phyloP scores from a whole-genome alignment of 2,797 vertebrate species.

The Alectoris magna region DNA sequence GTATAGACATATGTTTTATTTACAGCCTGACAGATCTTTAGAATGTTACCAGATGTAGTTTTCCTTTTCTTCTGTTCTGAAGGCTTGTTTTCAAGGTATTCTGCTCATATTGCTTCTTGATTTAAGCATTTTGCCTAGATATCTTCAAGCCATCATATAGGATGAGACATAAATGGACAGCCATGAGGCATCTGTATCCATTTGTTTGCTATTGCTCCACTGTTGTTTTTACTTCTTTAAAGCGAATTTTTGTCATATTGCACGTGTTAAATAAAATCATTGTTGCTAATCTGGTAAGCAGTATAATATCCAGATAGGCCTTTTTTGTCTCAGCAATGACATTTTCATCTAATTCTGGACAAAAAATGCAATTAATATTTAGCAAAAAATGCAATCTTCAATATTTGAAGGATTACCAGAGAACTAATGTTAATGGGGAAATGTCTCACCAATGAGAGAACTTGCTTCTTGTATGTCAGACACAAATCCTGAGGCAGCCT shows the following conservation, averaged over 20 bases:
- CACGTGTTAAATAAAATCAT: neutral
- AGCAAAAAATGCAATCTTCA: constrained; percentile 18
- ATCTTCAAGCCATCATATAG: neutral
- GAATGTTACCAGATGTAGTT: neutral
- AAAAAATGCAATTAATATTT: neutral
- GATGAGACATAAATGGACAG: neutral
- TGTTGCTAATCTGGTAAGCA: neutral
- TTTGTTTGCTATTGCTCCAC: neutral
- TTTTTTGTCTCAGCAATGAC: neutral
- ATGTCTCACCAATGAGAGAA: constrained; percentile 17
- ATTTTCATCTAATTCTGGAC: neutral
- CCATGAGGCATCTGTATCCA: neutral
- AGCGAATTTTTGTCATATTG: neutral
- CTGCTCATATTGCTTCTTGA: neutral
- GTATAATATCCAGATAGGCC: neutral
- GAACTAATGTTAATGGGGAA: neutral
- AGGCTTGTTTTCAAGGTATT: neutral
- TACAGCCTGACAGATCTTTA: neutral
- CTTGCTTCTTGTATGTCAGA: constrained; percentile 2
- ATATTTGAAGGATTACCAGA: neutral
- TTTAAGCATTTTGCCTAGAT: neutral
- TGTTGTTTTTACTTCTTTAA: neutral
- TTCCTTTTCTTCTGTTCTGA: neutral
- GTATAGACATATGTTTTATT: neutral
- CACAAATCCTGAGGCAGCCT: constrained; percentile 53